These are phyloP conservation scores for Sesamia inferens DNA, from an alignment of 2,888 invertebrate genomes.

Conservation along the genomic window DNA sequence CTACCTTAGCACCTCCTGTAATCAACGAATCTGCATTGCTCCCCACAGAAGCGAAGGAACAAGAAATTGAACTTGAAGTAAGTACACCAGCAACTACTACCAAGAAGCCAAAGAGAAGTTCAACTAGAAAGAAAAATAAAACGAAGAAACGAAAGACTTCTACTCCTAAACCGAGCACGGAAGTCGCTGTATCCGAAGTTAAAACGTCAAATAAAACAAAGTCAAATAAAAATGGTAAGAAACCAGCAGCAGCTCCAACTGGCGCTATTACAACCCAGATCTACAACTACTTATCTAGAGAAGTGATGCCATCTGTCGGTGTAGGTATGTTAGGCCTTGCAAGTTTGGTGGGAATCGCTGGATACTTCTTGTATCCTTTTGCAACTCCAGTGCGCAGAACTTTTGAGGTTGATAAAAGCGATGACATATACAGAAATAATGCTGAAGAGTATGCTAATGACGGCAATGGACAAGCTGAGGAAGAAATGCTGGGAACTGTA, in stretches of 20 bases:
- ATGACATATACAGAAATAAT: conserved; percentile 92
- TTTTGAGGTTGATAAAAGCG: conserved; percentile 91
- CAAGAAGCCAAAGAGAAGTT: conserved; percentile 85
- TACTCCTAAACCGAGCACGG: conserved; percentile 79
- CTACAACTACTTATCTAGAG: conserved; percentile 94
- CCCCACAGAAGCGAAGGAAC: conserved; percentile 86
- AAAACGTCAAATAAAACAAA: conserved; percentile 90
- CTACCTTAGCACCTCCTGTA: conserved; percentile 76
- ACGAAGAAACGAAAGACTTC: conserved; percentile 90
- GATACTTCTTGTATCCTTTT: conserved; percentile 94
- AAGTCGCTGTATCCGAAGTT: conserved; percentile 77
- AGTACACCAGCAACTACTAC: conserved; percentile 85
- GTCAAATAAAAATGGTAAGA: conserved; percentile 80
- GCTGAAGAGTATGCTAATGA: conserved; percentile 92
- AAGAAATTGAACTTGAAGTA: conserved; percentile 87
- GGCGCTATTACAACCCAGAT: conserved; percentile 93
- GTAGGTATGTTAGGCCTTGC: conserved; percentile 94
- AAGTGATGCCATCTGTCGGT: conserved; percentile 95
- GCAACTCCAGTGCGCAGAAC: conserved; percentile 91
- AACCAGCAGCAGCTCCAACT: conserved; percentile 76
- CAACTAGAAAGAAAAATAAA: conserved; percentile 89
- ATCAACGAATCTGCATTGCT: conserved; percentile 82
- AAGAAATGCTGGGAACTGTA: conserved; percentile 94
- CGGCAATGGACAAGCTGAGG: conserved; percentile 93
- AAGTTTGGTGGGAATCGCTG: conserved; percentile 93